Evolutionary conservation across 2,888 invertebrate genomes (phyloP).

Genomic region (Neoitamus cyanurus): DNA sequence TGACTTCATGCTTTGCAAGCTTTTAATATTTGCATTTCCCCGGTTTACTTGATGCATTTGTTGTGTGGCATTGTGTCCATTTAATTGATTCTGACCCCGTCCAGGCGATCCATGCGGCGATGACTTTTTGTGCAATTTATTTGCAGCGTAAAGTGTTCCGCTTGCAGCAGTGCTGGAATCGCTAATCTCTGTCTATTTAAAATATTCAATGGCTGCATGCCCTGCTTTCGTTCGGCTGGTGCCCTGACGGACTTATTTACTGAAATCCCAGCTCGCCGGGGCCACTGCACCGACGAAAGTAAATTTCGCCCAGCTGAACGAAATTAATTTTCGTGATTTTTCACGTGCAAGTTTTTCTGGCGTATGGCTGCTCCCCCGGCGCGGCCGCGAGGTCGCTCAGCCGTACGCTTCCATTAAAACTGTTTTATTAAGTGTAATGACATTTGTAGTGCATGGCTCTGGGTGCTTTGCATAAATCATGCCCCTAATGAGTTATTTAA

Average conservation of each 20-base stretch:
- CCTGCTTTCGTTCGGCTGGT: neutral
- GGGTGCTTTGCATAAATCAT: neutral
- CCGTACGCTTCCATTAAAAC: neutral
- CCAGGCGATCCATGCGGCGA: neutral
- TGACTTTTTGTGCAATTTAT: neutral
- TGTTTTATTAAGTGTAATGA: slow-evolving; percentile 1
- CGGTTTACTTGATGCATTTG: neutral
- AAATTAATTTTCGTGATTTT: slow-evolving; percentile 5
- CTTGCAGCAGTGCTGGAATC: neutral
- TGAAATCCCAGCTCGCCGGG: neutral
- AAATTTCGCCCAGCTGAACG: neutral
- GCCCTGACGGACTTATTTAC: neutral
- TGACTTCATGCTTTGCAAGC: slow-evolving; percentile 8
- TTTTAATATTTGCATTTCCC: slow-evolving; percentile 23
- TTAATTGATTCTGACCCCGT: slow-evolving; percentile 2
- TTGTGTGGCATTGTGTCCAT: neutral
- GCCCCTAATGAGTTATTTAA: neutral
- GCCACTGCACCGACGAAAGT: neutral
- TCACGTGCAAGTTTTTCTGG: neutral
- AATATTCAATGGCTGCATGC: neutral
- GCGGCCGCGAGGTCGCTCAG: neutral
- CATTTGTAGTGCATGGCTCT: neutral
- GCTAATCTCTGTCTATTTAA: slow-evolving; percentile 27
- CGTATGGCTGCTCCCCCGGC: neutral
- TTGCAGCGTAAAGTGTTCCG: neutral